Percentiles rank a stretch among this genome's conserved stretches.
Evolutionary conservation across 2,113 vertebrate genomes (phyloP).

Genomic region (Actinemys pallida): DNA sequence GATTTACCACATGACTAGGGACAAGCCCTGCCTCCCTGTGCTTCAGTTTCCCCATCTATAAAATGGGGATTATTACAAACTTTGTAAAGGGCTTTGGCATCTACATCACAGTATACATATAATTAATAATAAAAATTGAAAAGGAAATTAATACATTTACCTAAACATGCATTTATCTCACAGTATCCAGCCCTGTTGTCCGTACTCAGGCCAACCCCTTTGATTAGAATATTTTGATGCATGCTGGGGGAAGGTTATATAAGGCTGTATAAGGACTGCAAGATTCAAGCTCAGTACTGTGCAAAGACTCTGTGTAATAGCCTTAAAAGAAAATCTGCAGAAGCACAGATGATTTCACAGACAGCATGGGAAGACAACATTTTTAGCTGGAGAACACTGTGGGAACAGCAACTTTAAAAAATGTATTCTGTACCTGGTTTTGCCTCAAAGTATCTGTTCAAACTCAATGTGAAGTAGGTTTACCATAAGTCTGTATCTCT

Average conservation of each 20-base stretch:
- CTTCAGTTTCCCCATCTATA: conserved; percentile 30
- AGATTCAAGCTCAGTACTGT: background rate
- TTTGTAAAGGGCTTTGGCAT: background rate
- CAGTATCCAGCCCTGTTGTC: background rate
- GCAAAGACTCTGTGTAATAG: background rate
- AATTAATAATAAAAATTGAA: conserved; percentile 9
- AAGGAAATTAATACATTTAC: background rate
- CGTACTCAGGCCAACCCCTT: background rate
- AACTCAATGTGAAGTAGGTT: background rate
- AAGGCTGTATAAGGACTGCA: background rate
- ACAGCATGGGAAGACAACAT: background rate
- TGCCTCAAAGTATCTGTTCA: background rate
- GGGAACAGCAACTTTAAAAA: background rate
- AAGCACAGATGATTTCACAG: background rate
- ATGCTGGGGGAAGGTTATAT: background rate
- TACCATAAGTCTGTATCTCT: background rate
- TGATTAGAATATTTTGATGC: background rate
- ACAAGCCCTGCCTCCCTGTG: background rate
- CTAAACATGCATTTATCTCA: background rate
- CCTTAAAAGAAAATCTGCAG: background rate
- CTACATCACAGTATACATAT: background rate
- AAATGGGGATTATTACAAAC: background rate
- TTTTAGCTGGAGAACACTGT: background rate
- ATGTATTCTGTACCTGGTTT: background rate
- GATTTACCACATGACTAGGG: background rate